A percentile compares a stretch with the other conserved stretches of the same genome.
These are phyloP conservation scores for Orientallactaga sibirica DNA, from an alignment of 2,797 vertebrate genomes.

Conservation along the genomic window DNA sequence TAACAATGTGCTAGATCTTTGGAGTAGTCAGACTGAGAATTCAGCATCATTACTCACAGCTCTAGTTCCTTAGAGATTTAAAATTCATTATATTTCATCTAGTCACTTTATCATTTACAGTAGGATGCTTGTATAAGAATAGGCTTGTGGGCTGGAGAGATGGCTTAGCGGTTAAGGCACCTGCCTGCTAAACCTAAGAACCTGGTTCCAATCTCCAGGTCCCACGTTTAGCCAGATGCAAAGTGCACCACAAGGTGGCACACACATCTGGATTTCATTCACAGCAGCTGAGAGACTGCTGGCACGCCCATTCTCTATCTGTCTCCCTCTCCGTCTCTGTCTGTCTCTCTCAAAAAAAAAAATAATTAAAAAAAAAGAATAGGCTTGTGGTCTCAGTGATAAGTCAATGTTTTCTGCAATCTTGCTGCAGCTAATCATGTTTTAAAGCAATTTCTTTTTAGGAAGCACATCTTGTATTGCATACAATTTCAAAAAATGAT, in stretches of 20 bases:
- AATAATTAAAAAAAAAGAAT: not conserved
- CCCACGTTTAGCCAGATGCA: too few species aligned
- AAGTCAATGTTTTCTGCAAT: not conserved
- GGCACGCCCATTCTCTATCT: too few species aligned
- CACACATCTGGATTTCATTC: too few species aligned
- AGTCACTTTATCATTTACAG: constrained; percentile 39
- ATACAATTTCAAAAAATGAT: constrained; percentile 16
- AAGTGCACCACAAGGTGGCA: too few species aligned
- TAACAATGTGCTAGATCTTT: not conserved
- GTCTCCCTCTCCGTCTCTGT: too few species aligned
- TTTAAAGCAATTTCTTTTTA: constrained; percentile 48
- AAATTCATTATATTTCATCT: not conserved
- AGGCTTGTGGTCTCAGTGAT: not conserved
- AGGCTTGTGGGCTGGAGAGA: too few species aligned
- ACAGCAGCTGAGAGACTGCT: too few species aligned
- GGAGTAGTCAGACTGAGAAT: not conserved
- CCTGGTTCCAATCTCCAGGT: too few species aligned
- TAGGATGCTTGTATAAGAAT: not conserved
- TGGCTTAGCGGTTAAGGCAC: too few species aligned
- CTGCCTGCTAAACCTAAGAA: too few species aligned
- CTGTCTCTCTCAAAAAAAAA: too few species aligned
- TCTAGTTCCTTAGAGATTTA: constrained; percentile 20
- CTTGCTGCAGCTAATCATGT: not conserved
- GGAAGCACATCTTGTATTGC: not conserved
- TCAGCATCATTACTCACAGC: not conserved